Base-by-base conservation (phyloP, 2,797 vertebrate genomes). In the Karalla daura region DNA sequence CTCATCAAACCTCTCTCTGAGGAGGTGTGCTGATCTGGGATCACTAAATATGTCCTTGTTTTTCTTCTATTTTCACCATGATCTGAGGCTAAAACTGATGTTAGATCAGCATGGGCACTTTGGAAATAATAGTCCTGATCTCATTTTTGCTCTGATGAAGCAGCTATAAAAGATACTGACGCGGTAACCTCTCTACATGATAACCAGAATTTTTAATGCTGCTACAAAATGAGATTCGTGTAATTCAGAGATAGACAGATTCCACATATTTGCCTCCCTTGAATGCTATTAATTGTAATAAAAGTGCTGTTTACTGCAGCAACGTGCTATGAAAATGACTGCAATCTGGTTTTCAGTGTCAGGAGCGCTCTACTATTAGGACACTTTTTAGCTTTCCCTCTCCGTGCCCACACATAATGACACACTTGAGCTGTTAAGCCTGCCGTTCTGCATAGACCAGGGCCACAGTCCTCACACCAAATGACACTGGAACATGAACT, bases 41-140 rank as follows among this genome's bases (percentile, higher is more conserved):
- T 91, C 84, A 88, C 80, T 77, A 74, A 86, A 85, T 69, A 73
- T 76, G 80, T 89, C 86, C 76, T 81, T 76, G 76, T 85, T 88
- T 86, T 81, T 76, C 64, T 60, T 81, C 74, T 72, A 75, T 80
- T 86, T 82, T 51, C 20, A 0, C 51, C 25, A 9, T 78, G 85
- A 90, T 89, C 85, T 80, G 60, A 84, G 60, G 73, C 70, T 49
- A 62, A 75, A 82, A 81, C 56, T 83, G 84, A 84, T 85, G 79
- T 66, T 67, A 27, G 81, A 89, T 70, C 87, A 87, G 75, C 78
- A 60, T 49, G 83, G 70, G 64, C 58, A 80, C 85, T 83, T 88
- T 86, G 71, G 71, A 83, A 84, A 81, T 82, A 76, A 87, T 80
- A 83, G 65, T 49, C 32, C 80, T 78, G 69, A 82, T 87, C 70